Evolutionary conservation across 2,888 invertebrate species (phyloP).

Genomic region (Idaea aversata): DNA sequence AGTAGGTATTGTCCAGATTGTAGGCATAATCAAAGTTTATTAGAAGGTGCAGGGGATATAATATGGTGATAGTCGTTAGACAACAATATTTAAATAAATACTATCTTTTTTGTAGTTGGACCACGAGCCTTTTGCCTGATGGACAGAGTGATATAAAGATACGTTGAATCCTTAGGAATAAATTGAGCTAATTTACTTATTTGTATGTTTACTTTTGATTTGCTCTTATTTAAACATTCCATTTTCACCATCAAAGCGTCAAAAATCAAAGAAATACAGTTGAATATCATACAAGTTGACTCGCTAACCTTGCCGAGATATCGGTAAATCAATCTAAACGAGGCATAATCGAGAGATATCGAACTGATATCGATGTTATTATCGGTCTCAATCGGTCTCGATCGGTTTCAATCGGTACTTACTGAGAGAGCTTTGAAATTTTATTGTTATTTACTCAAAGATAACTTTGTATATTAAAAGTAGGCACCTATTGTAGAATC

Average conservation of each 20-base stretch:
- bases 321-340: background rate
- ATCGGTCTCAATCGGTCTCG: background rate
- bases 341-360: background rate
- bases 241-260: background rate
- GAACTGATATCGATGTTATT: background rate
- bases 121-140: too few species aligned
- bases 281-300: background rate
- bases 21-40: too few species aligned
- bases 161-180: too few species aligned
- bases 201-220: background rate
- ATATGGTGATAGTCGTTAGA: too few species aligned
- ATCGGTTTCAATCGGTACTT: background rate
- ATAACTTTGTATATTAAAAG: background rate
- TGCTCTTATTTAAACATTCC: background rate
- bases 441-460: background rate
- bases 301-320: background rate
- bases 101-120: too few species aligned
- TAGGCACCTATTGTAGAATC: background rate
- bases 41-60: too few species aligned
- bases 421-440: background rate
- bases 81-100: too few species aligned
- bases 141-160: too few species aligned
- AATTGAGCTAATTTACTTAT: background rate
- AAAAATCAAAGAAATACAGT: background rate
- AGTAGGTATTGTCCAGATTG: too few species aligned